A percentile compares a stretch with the other conserved stretches of the same genome.
These are phyloP conservation scores for Melolontha melolontha DNA, from an alignment of 2,888 invertebrate genomes.

Conservation along the genomic window DNA sequence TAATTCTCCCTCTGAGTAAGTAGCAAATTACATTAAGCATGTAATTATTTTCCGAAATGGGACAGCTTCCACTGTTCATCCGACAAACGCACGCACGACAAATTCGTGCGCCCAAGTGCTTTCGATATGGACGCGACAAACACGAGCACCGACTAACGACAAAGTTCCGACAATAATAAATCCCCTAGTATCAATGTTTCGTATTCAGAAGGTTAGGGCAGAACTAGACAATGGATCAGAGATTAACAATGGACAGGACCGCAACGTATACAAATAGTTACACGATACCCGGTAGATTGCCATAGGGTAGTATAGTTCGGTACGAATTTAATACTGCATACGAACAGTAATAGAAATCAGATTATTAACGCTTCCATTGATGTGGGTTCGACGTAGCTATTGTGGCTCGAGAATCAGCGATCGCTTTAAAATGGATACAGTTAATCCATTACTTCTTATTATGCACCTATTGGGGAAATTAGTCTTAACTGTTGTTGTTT, in stretches of 20 bases:
- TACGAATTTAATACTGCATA: constrained; percentile 16
- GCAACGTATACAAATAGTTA: constrained; percentile 35
- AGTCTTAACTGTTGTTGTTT: too few relatives aligned
- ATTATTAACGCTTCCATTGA: constrained; percentile 40
- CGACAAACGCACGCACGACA: not conserved
- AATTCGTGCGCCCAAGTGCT: not conserved
- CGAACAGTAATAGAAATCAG: constrained; percentile 40
- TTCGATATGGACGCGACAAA: not conserved
- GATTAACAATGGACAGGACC: constrained; percentile 33
- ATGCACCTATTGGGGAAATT: too few relatives aligned
- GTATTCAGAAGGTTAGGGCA: constrained; percentile 14
- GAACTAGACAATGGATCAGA: constrained; percentile 24
- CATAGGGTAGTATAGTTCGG: constrained; percentile 1
- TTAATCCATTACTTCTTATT: too few relatives aligned
- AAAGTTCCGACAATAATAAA: constrained; percentile 32
- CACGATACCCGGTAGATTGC: constrained; percentile 11
- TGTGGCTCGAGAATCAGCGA: constrained; percentile 7
- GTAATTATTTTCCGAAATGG: constrained; percentile 19
- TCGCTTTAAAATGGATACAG: constrained; percentile 1
- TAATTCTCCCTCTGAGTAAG: too few relatives aligned
- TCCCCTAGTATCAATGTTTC: constrained; percentile 23
- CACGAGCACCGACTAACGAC: not conserved
- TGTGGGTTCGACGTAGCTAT: constrained; percentile 22
- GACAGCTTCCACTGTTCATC: not conserved
- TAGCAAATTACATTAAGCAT: constrained; percentile 13